A percentile compares a stretch with the other conserved stretches of the same genome.
These are phyloP conservation scores for Oligia latruncula DNA, from an alignment of 2,888 invertebrate genomes.

Conservation along the genomic window DNA sequence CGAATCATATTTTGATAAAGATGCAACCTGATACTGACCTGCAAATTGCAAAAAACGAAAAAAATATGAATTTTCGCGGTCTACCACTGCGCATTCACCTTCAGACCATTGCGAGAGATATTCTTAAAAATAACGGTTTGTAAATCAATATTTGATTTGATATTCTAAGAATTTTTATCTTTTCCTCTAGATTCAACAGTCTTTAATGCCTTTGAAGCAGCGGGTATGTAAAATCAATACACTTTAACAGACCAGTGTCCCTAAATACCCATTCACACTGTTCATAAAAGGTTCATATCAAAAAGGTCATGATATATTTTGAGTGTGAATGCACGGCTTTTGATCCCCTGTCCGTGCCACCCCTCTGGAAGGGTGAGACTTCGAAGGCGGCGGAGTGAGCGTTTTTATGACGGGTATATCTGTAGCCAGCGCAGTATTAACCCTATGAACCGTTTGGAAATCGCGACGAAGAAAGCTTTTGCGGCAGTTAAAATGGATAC, in stretches of 20 bases:
- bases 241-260: slow-evolving; percentile 42
- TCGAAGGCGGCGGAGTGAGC: slow-evolving; percentile 57
- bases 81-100: no score
- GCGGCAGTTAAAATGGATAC: slow-evolving; percentile 43
- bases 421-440: slow-evolving; percentile 61
- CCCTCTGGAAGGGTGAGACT: slow-evolving; percentile 57
- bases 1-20: no score
- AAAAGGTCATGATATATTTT: slow-evolving; percentile 74
- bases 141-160: neutral
- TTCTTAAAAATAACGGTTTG: neutral
- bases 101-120: neutral
- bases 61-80: no score
- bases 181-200: neutral
- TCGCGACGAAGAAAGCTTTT: slow-evolving; percentile 47
- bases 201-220: slow-evolving; percentile 10
- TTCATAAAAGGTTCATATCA: slow-evolving; percentile 70
- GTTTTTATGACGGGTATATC: slow-evolving; percentile 66
- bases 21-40: no score
- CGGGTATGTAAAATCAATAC: slow-evolving; percentile 47
- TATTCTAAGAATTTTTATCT: slow-evolving; percentile 7
- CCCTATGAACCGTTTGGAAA: slow-evolving; percentile 54
- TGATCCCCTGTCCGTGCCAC: slow-evolving; percentile 72
- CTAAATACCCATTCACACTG: slow-evolving; percentile 52
- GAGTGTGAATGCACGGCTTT: slow-evolving; percentile 75
- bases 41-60: no score